Percentiles rank a stretch among this genome's conserved stretches.
These are phyloP conservation scores for Drosophila sp. DNA, from an alignment of 1,140 invertebrate species.

Conservation along the genomic window DNA sequence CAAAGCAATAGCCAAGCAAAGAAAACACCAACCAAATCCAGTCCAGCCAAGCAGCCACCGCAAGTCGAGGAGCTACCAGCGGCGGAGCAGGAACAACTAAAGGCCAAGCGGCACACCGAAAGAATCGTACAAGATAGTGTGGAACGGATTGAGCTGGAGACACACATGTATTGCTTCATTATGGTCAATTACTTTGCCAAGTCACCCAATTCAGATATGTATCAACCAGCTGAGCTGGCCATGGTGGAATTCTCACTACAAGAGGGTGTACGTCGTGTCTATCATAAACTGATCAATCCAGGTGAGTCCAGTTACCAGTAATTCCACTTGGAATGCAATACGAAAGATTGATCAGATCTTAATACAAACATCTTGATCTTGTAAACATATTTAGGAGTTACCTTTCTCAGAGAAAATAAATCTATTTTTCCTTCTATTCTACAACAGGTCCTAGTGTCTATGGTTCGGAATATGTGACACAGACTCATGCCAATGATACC, in stretches of 20 bases:
- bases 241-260: constrained; percentile 26
- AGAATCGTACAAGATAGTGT: constrained; percentile 10
- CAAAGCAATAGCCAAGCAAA: not conserved
- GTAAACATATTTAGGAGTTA: too few species aligned
- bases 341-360: too few species aligned
- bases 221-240: constrained; percentile 31
- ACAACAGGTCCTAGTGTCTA: constrained; percentile 17
- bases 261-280: constrained; percentile 16
- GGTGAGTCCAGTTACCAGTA: constrained; percentile 7
- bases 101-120: not conserved
- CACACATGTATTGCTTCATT: constrained; percentile 33
- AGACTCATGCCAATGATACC: constrained; percentile 19
- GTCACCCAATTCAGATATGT: constrained; percentile 1
- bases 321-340: not conserved
- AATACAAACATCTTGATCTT: too few species aligned
- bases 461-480: constrained; percentile 8
- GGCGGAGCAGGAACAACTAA: not conserved
- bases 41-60: not conserved
- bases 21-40: not conserved
- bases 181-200: constrained; percentile 41
- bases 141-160: not conserved
- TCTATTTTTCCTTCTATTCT: too few species aligned
- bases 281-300: constrained; percentile 38
- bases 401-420: too few species aligned
- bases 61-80: not conserved